phyloP scores from a whole-genome alignment of 2,888 invertebrate species.

The Limenitis camilla region DNA sequence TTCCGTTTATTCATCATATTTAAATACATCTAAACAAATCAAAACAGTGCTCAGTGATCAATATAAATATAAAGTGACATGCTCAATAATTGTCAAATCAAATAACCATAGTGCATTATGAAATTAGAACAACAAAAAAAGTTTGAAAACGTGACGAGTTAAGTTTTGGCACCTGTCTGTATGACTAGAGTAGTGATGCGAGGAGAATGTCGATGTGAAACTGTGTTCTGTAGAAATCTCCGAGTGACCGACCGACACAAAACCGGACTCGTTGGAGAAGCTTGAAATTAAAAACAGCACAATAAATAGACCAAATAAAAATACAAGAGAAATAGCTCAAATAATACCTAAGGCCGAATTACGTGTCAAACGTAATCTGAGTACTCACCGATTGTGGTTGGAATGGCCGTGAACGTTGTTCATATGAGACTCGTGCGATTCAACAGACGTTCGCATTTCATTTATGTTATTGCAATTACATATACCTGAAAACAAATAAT shows the following conservation, averaged over 20 bases:
- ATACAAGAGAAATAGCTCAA: constrained; percentile 3
- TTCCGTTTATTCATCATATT: too few relatives aligned
- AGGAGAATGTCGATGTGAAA: constrained; percentile 61
- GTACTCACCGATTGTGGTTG: constrained; percentile 65
- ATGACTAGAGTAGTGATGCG: constrained; percentile 66
- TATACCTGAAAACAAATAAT: constrained; percentile 52
- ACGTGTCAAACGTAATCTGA: not conserved
- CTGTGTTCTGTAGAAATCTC: constrained; percentile 64
- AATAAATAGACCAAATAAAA: constrained; percentile 26
- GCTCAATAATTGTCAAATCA: constrained; percentile 4
- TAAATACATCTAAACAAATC: not conserved
- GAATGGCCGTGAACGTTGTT: constrained; percentile 52
- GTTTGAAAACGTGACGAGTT: not conserved
- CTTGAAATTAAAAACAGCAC: constrained; percentile 35
- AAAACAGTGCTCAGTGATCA: not conserved
- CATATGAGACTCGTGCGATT: constrained; percentile 58
- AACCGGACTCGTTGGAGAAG: constrained; percentile 72
- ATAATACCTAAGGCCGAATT: not conserved
- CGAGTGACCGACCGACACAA: constrained; percentile 68
- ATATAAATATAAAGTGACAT: not conserved
- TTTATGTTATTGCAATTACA: constrained; percentile 56
- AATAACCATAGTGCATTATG: constrained; percentile 3
- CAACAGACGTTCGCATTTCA: constrained; percentile 56
- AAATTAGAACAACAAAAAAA: constrained; percentile 18
- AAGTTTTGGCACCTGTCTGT: constrained; percentile 51